Conservation (phyloP, 2,888 invertebrate genomes). For the Philereme transversata region DNA sequence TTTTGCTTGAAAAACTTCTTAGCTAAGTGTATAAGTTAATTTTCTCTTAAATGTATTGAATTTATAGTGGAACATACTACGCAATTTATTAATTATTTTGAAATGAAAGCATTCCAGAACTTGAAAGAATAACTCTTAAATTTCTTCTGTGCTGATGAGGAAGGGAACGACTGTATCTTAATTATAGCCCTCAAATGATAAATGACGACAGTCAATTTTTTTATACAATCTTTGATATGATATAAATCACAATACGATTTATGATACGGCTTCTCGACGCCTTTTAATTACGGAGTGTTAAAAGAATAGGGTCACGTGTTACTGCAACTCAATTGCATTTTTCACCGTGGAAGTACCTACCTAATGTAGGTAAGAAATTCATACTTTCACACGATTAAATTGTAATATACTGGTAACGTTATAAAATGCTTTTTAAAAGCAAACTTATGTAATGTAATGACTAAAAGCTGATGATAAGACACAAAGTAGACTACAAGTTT, state of each 20-base stretch:
- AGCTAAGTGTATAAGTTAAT: no score
- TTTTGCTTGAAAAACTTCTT: no score
- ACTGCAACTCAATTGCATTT: slow-evolving; percentile 23
- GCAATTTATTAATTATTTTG: no score
- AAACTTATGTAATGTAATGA: no score
- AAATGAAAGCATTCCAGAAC: slow-evolving; percentile 18
- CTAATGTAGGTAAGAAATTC: not conserved
- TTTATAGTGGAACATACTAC: no score
- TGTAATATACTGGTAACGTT: not conserved
- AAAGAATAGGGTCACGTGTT: slow-evolving; percentile 22
- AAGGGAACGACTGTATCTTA: slow-evolving; percentile 46
- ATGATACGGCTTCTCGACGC: slow-evolving; percentile 35
- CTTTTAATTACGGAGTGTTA: slow-evolving; percentile 39
- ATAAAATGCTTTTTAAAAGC: no score
- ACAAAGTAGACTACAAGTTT: no score
- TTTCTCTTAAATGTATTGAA: no score
- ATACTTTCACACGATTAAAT: slow-evolving; percentile 12
- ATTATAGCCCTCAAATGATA: slow-evolving; percentile 49
- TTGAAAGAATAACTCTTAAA: slow-evolving; percentile 9
- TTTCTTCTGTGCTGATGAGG: slow-evolving; percentile 29
- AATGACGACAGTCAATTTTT: slow-evolving; percentile 49
- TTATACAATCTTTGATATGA: slow-evolving; percentile 46
- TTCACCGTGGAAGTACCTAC: slow-evolving; percentile 16
- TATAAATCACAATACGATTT: slow-evolving; percentile 44
- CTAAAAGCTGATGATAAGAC: no score